Conservation (phyloP, 2,113 vertebrate genomes). For the Hydropotes inermis region DNA sequence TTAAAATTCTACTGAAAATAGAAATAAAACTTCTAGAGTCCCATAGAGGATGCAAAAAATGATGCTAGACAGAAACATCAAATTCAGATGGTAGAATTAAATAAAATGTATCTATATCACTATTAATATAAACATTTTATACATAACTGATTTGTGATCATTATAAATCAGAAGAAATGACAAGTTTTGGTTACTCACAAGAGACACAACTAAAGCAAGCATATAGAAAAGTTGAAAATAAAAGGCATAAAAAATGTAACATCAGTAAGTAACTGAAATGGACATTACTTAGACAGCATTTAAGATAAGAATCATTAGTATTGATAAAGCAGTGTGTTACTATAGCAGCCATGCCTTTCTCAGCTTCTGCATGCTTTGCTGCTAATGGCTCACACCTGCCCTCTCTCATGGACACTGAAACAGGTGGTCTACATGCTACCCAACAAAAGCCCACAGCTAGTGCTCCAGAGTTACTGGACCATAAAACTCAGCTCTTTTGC, state of each 20-base stretch:
- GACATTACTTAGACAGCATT: background rate
- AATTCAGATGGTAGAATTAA: background rate
- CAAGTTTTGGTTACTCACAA: background rate
- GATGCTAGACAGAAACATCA: background rate
- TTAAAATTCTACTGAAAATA: background rate
- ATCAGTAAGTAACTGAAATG: background rate
- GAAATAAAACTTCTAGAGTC: background rate
- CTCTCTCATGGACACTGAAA: background rate
- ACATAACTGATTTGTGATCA: background rate
- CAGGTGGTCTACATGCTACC: background rate
- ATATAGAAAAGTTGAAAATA: background rate
- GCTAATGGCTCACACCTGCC: background rate
- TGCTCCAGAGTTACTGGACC: background rate
- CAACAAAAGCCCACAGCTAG: background rate
- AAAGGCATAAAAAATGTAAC: background rate
- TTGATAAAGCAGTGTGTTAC: background rate
- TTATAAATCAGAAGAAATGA: background rate
- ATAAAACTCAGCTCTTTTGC: background rate
- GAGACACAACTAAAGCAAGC: background rate
- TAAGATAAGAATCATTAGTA: background rate
- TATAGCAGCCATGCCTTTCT: background rate
- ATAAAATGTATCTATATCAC: background rate
- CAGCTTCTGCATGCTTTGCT: background rate
- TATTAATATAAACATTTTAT: background rate
- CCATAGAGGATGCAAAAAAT: background rate